Evolutionary conservation across 2,797 vertebrate species (phyloP).

Genomic region (Mormyrus hasselquistii): DNA sequence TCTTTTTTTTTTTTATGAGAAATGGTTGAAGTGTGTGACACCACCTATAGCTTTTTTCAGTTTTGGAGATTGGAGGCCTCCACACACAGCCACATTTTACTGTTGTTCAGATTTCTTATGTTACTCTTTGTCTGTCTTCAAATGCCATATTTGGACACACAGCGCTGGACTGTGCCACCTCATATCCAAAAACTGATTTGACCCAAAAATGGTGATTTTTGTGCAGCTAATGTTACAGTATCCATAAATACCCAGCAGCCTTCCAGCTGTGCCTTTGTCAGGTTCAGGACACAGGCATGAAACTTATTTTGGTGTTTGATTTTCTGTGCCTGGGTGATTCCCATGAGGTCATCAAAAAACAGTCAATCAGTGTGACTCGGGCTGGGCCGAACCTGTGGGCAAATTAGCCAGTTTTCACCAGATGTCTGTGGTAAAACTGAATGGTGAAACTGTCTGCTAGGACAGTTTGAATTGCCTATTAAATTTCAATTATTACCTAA

Average conservation of each 20-base stretch:
- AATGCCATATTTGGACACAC: background rate
- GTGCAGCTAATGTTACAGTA: background rate
- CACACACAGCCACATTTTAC: background rate
- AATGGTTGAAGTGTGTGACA: background rate
- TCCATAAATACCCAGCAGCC: background rate
- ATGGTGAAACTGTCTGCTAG: background rate
- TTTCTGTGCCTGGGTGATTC: background rate
- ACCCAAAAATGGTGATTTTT: background rate
- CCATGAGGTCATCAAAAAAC: background rate
- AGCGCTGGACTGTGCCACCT: background rate
- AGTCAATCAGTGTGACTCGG: background rate
- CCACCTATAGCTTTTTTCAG: background rate
- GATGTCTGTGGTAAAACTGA: background rate
- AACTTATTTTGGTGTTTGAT: background rate
- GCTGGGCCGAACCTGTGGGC: background rate
- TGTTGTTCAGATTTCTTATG: background rate
- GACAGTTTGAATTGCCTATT: background rate
- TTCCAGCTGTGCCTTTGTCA: background rate
- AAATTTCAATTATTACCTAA: background rate
- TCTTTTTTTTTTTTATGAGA: background rate
- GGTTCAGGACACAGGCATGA: background rate
- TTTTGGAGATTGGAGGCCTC: background rate
- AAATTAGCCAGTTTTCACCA: background rate
- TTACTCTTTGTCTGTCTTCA: background rate
- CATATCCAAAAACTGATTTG: background rate